Evolutionary conservation across 2,888 invertebrate species (phyloP).

Genomic region (Tuta absoluta): DNA sequence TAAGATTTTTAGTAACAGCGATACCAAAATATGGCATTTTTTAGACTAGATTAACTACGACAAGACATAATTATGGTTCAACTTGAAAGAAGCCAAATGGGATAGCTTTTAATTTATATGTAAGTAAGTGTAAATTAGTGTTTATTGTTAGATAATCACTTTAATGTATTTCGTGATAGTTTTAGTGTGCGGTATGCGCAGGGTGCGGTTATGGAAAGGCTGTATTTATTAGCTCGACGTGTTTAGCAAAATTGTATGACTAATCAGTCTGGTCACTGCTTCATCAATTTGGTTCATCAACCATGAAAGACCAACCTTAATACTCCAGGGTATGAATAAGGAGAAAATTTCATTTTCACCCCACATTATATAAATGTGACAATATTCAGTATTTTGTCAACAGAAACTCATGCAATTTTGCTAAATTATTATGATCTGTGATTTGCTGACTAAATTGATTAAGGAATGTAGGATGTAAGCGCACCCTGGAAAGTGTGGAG

Average conservation of each 20-base stretch:
- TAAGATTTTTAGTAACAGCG: conserved; percentile 61
- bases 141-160: conserved; percentile 30
- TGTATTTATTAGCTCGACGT: conserved; percentile 69
- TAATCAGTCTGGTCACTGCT: conserved; percentile 14
- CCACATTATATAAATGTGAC: background rate
- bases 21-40: conserved; percentile 76
- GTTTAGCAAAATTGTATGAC: conserved; percentile 62
- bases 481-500: conserved; percentile 42
- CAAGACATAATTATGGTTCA: conserved; percentile 80
- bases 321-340: no score
- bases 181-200: conserved; percentile 12
- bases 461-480: conserved; percentile 41
- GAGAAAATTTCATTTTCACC: no score
- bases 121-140: conserved; percentile 43
- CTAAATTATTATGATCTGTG: conserved; percentile 67
- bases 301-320: no score
- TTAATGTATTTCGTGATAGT: conserved; percentile 47
- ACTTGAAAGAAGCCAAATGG: conserved; percentile 81
- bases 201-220: conserved; percentile 46
- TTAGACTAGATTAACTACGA: conserved; percentile 56
- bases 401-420: conserved; percentile 52
- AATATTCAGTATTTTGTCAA: background rate
- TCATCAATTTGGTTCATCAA: no score
- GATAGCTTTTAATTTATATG: conserved; percentile 64
- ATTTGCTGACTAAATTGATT: conserved; percentile 67